Evolutionary conservation across 2,888 invertebrate species (phyloP), one percentile per base, ranked within the genome.

Genomic region (Eulithis prunata): DNA sequence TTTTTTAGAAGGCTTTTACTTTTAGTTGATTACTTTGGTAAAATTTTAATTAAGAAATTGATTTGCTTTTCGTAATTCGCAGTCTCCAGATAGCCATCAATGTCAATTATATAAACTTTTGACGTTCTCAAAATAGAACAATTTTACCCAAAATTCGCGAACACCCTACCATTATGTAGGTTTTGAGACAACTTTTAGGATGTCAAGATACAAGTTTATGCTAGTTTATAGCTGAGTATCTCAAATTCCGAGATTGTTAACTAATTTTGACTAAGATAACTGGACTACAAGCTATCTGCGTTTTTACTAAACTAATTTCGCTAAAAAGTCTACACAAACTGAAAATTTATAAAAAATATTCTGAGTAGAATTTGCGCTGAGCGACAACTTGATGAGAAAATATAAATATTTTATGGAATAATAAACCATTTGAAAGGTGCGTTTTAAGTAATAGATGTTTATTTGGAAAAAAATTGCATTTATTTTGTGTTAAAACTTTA

Each of bases 281-380:
- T 21, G 2, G 21, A 21, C 21, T 21, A 21, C 21, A 21, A 55
- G 6, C 11, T 11, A 45, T 45, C 10, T 45, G 0, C 58, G 62
- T 72, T 73, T 74, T 71, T 72, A 73, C 69, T 71, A 65, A 67
- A 71, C 71, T 69, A 71, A 76, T 73, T 75, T 72, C 38, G 62
- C 69, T 62, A 63, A 68, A 72, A 75, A 75, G 65, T 70, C 70
- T 71, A 69, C 70, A 65, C 70, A 65, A 67, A 70, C 62, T 63
- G 68, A 56, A 66, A 71, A 69, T 72, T 77, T 77, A 73, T 77
- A 71, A 73, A 74, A 77, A 73, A 74, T 71, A 76, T 64, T 75
- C 60, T 45, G 64, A 73, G 65, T 62, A 13, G 53, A 36, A 66
- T 64, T 71, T 55, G 13, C 52, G 60, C 41, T 41, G 53, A 64